Evolutionary conservation across 2,888 invertebrate genomes (phyloP).

Genomic region (Drosophila pseudotakahashii): DNA sequence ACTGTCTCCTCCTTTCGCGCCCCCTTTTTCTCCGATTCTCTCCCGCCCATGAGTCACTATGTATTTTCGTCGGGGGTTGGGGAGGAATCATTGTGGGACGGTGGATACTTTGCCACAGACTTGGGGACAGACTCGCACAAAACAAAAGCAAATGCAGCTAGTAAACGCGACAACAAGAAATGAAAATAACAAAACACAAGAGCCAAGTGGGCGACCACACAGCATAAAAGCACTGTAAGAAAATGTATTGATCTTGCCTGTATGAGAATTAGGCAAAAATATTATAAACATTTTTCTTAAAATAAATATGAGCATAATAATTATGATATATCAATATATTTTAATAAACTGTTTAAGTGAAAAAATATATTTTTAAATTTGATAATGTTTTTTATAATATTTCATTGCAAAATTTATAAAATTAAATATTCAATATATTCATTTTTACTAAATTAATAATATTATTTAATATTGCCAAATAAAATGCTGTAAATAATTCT

Average conservation of each 20-base stretch:
- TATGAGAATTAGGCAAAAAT: too few species aligned
- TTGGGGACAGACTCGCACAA: constrained; percentile 57
- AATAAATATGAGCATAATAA: too few species aligned
- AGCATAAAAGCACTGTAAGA: constrained; percentile 46
- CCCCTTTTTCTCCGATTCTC: constrained; percentile 4
- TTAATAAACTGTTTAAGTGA: too few species aligned
- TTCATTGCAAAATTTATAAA: too few species aligned
- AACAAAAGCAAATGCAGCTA: constrained; percentile 62
- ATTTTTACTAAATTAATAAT: too few species aligned
- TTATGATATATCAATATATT: too few species aligned
- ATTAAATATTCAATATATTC: too few species aligned
- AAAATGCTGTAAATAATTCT: neutral
- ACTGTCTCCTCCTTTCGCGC: constrained; percentile 19
- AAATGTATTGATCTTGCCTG: constrained; percentile 5
- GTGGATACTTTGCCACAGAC: constrained; percentile 63
- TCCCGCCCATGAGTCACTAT: constrained; percentile 37
- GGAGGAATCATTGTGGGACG: constrained; percentile 39
- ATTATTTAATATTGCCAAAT: too few species aligned
- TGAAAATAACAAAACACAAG: constrained; percentile 38
- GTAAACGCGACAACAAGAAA: constrained; percentile 33
- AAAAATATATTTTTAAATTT: too few species aligned
- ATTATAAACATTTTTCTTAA: too few species aligned
- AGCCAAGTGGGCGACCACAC: constrained; percentile 74
- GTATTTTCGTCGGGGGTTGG: constrained; percentile 25
- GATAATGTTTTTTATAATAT: too few species aligned